Base-by-base conservation (phyloP, 2,797 vertebrate genomes). In the Poeciliopsis turneri region DNA sequence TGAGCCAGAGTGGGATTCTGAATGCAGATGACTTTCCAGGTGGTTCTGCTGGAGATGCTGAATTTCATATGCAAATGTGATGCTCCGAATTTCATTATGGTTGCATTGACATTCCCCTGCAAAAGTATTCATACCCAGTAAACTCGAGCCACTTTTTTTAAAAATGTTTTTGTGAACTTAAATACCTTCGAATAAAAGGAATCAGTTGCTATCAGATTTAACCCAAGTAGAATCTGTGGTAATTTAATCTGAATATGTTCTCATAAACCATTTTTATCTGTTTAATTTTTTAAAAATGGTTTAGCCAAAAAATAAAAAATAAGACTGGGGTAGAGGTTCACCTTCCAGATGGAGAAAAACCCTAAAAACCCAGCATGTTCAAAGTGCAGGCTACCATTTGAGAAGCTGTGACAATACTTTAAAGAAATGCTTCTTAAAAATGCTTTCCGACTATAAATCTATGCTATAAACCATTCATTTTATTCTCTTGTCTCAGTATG, bases 1-100 rank as follows among this genome's bases (percentile, higher is more conserved):
- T n/a, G 79, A 80, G 78, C 74, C 83, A 86, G 47, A 78, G 49
- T 61, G 76, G 49, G 73, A 61, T 61, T 84, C 59, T 82, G 83
- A 72, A 84, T 75, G 83, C 89, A 88, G 88, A 77, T 80, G 87
- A 84, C 69, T 59, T 73, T 68, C 72, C 82, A 77, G 23, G 74
- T 79, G 66, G n/a, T 45, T 41, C 46, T 64, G 75, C 74, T 79
- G 76, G 82, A 78, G 47, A 84, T 49, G 39, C 64, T 64, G 55
- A 64, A 75, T 82, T 86, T 72, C 33, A n/a, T 41, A 71, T 75
- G 81, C 28, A 11, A 45, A 46, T 64, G 72, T 69, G 84, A 76
- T 61, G 8, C 25, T 59, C 53, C 78, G 53, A 41, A 15, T 81
- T 57, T 59, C 33, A 53, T 77, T 51, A 15, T 53, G 5, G 5